These are phyloP conservation scores for Platichthys stellatus DNA, from an alignment of 2,113 vertebrate species.

Conservation along the genomic window DNA sequence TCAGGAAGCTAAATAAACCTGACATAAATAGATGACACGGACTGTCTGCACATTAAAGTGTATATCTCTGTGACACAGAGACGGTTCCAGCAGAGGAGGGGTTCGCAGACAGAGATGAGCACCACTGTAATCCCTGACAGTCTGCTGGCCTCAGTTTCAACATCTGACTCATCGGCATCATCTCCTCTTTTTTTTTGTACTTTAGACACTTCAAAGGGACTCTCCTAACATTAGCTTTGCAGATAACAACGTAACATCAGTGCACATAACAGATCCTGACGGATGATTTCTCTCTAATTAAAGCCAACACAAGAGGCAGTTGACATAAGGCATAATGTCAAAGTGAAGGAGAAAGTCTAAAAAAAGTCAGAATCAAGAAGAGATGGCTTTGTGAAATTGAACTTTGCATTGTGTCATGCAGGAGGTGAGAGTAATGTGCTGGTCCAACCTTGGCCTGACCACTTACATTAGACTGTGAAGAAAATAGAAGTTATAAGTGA, in stretches of 20 bases:
- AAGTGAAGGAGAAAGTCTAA: conserved; percentile 8
- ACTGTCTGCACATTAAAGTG: background rate
- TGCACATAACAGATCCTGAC: conserved; percentile 39
- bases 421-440: background rate
- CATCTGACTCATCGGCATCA: conserved; percentile 17
- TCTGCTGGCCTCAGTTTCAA: conserved; percentile 39
- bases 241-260: conserved; percentile 47
- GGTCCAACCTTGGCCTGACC: background rate
- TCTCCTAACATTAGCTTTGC: conserved; percentile 27
- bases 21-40: background rate
- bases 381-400: background rate
- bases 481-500: background rate
- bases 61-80: conserved; percentile 6
- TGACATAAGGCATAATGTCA: conserved; percentile 40
- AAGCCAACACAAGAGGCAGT: conserved; percentile 34
- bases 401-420: conserved; percentile 22
- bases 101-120: conserved; percentile 1
- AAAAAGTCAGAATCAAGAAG: background rate
- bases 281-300: conserved; percentile 49
- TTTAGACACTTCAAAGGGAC: conserved; percentile 47
- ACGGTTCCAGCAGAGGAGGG: conserved; percentile 5
- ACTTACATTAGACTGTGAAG: background rate
- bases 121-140: conserved; percentile 23
- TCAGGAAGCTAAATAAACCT: background rate
- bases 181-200: conserved; percentile 14